Base-by-base conservation (phyloP, 2,888 invertebrate species). In the Bellardia pandia region DNA sequence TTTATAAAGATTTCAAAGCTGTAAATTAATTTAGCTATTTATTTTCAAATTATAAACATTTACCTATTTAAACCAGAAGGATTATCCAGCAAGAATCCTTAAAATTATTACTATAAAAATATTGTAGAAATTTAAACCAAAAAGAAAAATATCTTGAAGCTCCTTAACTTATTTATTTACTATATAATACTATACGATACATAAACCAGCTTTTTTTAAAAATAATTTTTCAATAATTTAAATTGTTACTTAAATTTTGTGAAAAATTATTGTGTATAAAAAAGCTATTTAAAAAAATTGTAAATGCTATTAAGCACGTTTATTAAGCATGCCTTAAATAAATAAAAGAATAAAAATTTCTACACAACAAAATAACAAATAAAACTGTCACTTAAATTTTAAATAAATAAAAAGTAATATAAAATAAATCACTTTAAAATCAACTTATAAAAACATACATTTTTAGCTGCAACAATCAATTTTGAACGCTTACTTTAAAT, bases 381-480 rank as follows among this genome's bases (percentile, higher is more conserved):
- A 80, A 69, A 76, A 53, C 7, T 53, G 77, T 69, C 64, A 75
- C 81, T 11, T 42, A 56, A 42, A 53, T 37, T 62, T 77, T 76
- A 56, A 64, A 53, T 71, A 75, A 56, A 53, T 58, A 37, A 66
- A 75, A 69, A 48, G 68, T 66, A 76, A 77, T 77, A 69, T 30
- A 53, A 77, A 58, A 30, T 23, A 62, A 42, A 66, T 78, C 83
- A 76, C 86, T 48, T 69, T 53, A 30, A 51, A 76, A 60, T 16
- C 0, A 45, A 86, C 23, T 42, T 48, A 74, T 62, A 66, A 79
- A 62, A 23, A 81, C n/a, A 80, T 58, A 16, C 51, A 68, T 82
- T 86, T 88, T 86, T 89, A 89, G 89, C 90, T 89, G 88, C 88
- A 89, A 88, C 90, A 89, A 88, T 86, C 88, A 90, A 89, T 85